Conservation (phyloP, 1,140 invertebrate genomes). For the Eueides isabella region DNA sequence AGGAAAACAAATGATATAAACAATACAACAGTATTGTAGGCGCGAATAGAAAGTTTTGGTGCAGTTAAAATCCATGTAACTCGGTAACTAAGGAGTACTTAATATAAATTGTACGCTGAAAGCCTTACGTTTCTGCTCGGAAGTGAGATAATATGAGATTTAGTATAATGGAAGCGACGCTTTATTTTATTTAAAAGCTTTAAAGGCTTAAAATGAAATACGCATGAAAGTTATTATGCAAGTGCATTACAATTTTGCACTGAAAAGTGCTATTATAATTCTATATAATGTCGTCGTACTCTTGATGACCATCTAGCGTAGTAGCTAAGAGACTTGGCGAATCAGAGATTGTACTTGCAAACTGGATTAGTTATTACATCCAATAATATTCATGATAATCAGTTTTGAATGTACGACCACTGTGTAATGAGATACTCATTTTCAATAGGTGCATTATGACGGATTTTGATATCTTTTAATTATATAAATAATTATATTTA, state of each 20-base stretch:
- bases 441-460: too few relatives aligned
- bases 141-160: conserved; percentile 47
- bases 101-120: conserved; percentile 43
- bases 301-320: background rate
- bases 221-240: conserved; percentile 1
- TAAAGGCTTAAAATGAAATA: conserved; percentile 3
- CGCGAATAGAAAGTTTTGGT: conserved; percentile 54
- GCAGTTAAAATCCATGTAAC: conserved; percentile 45
- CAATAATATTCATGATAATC: too few relatives aligned
- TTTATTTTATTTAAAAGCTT: conserved; percentile 32
- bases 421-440: too few relatives aligned
- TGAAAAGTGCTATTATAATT: conserved; percentile 3
- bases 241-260: conserved; percentile 12
- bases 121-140: conserved; percentile 40
- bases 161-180: conserved; percentile 36
- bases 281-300: conserved; percentile 12
- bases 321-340: background rate
- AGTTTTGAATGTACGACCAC: too few relatives aligned
- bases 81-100: conserved; percentile 42
- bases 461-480: too few relatives aligned
- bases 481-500: too few relatives aligned
- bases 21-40: conserved; percentile 38
- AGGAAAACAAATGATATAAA: conserved; percentile 48
- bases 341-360: background rate
- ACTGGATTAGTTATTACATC: too few relatives aligned